Conservation (phyloP, 2,113 vertebrate species). For the Diadophis punctatus region DNA sequence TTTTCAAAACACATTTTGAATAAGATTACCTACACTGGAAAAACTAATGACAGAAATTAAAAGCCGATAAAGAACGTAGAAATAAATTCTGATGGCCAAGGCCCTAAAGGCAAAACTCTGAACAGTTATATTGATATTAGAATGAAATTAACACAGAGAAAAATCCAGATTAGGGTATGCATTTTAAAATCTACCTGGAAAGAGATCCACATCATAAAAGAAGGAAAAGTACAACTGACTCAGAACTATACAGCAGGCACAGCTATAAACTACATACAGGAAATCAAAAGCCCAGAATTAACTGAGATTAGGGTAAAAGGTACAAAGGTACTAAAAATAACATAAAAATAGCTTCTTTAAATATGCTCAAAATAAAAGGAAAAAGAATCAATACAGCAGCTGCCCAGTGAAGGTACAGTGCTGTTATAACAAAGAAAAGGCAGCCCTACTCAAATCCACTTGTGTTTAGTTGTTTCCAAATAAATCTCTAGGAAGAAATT, state of each 20-base stretch:
- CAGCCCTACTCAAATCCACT: background rate
- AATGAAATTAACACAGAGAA: background rate
- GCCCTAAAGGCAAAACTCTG: background rate
- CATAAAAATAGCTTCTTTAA: background rate
- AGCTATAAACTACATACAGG: background rate
- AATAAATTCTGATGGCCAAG: background rate
- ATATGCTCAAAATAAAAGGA: background rate
- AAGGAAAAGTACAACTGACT: background rate
- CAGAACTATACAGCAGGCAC: background rate
- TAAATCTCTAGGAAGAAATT: background rate
- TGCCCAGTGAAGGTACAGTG: background rate
- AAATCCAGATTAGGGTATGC: background rate
- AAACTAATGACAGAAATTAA: background rate
- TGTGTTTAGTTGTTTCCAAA: background rate
- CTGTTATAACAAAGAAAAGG: background rate
- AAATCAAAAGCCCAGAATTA: background rate
- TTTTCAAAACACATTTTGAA: background rate
- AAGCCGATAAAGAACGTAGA: background rate
- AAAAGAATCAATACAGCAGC: background rate
- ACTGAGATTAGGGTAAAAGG: background rate
- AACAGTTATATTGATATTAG: background rate
- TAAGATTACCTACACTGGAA: background rate
- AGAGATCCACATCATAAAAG: background rate
- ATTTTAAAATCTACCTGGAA: background rate
- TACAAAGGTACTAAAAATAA: background rate